Evolutionary conservation across 2,113 vertebrate genomes (phyloP).

Genomic region (Grus americana): DNA sequence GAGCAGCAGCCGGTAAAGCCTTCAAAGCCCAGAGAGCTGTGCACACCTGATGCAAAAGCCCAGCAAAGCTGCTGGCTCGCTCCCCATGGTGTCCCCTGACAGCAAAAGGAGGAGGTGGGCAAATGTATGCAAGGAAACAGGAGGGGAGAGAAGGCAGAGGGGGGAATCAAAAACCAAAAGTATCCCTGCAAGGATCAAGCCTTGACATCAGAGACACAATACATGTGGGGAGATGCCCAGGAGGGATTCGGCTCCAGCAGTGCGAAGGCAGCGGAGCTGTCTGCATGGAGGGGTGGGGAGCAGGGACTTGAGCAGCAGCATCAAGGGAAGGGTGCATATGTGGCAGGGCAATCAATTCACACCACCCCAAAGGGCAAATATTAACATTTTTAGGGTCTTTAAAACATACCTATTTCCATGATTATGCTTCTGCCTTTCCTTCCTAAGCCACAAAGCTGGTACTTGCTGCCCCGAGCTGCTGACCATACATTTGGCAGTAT

Average conservation of each 20-base stretch:
- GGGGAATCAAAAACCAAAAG: neutral
- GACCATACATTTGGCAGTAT: neutral
- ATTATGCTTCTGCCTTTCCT: neutral
- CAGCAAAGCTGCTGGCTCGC: neutral
- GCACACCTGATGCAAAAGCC: neutral
- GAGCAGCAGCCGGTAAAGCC: neutral
- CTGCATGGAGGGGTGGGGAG: neutral
- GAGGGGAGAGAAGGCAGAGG: neutral
- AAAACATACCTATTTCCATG: neutral
- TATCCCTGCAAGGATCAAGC: neutral
- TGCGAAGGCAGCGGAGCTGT: neutral
- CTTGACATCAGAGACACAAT: neutral
- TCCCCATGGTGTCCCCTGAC: neutral
- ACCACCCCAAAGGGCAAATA: neutral
- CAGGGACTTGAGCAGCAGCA: neutral
- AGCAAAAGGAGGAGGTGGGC: neutral
- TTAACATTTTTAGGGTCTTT: neutral
- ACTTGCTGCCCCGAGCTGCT: neutral
- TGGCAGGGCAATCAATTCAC: neutral
- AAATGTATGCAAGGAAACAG: neutral
- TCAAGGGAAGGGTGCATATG: no score
- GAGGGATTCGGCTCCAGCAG: neutral
- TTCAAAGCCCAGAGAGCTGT: neutral
- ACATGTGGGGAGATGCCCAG: neutral
- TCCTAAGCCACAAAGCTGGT: neutral